phyloP scores from a whole-genome alignment of 2,888 invertebrate species.

The Eristalis pertinax region DNA sequence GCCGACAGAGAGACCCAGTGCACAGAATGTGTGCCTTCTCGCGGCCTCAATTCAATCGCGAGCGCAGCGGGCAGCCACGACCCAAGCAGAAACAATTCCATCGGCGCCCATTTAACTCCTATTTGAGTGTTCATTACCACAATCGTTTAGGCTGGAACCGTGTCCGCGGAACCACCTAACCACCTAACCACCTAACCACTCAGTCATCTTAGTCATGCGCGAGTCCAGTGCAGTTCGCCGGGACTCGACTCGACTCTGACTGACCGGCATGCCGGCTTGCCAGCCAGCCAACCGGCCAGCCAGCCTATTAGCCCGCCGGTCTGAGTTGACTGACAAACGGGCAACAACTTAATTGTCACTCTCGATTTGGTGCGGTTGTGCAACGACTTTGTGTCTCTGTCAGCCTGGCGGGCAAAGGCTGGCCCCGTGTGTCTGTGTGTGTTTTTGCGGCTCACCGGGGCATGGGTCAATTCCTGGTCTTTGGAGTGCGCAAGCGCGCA shows the following conservation, averaged over 20 bases:
- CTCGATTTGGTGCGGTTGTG: conserved; percentile 70
- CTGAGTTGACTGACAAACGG: conserved; percentile 47
- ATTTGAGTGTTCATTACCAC: conserved; percentile 38
- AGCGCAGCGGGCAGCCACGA: conserved; percentile 12
- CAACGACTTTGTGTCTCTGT: conserved; percentile 7
- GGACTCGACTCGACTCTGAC: conserved; percentile 13
- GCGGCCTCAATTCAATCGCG: background rate
- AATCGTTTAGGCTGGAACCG: conserved; percentile 51
- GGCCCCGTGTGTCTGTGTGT: no score
- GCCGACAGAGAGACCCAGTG: background rate
- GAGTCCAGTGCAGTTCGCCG: conserved; percentile 41
- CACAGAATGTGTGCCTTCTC: conserved; percentile 1
- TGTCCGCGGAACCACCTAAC: conserved; percentile 51
- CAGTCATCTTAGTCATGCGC: conserved; percentile 68
- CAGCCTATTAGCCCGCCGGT: background rate
- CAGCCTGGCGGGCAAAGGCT: background rate
- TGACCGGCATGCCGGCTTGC: background rate
- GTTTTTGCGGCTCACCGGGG: background rate
- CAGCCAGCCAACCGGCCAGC: no score
- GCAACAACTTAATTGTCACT: conserved; percentile 72
- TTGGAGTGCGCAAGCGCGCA: background rate
- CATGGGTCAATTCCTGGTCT: conserved; percentile 62
- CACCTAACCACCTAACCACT: conserved; percentile 51
- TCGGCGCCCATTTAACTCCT: conserved; percentile 58
- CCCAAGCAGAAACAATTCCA: conserved; percentile 51